Evolutionary conservation across 2,888 invertebrate species (phyloP), one percentile per base, ranked within the genome.

Genomic region (Chaitophorus viminalis): DNA sequence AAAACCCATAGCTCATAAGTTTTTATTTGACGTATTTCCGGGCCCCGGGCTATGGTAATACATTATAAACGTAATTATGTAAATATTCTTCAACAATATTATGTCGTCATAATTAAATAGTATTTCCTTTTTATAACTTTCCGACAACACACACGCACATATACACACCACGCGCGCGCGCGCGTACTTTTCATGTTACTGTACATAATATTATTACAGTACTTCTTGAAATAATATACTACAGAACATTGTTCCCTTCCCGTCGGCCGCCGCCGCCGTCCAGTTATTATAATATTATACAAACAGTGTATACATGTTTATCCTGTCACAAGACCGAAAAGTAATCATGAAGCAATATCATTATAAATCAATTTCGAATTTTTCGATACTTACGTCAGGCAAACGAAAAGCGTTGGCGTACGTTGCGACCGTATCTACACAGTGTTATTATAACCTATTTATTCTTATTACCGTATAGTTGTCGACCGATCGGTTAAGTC

Each of bases 51-150:
- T 46, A 29, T 25, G 17, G 18, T 46, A 76, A 70, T 82, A 82
- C 46, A 46, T 82, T 70, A 82, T 31, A 70, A 82, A 68, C 46
- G 52, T 82, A 82, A 82, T 82, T 72, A 74, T 74, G n/a, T 82
- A 82, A 72, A 72, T 54, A 72, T 74, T 52, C n/a, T 74, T n/a
- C 3, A 74, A 74, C n/a, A 74, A 33, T 54, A 74, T 82, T 54
- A 33, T 72, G 72, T 82, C 72, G 17, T 72, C 33, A 33, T 52
- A 54, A 54, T 33, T 39, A 54, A 82, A 82, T 72, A 52, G 6
- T 17, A 72, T 72, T 82, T 72, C n/a, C 18, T 36, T 33, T 74
- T 54, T 31, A 74, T 72, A 52, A 82, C 18, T 74, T 82, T 74
- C 54, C 33, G 52, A 70, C 46, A 52, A 39, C 39, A 39, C 39